Evolutionary conservation across 1,140 invertebrate species (phyloP), one percentile per base, ranked within the genome.

Genomic region (Tenebrio molitor): DNA sequence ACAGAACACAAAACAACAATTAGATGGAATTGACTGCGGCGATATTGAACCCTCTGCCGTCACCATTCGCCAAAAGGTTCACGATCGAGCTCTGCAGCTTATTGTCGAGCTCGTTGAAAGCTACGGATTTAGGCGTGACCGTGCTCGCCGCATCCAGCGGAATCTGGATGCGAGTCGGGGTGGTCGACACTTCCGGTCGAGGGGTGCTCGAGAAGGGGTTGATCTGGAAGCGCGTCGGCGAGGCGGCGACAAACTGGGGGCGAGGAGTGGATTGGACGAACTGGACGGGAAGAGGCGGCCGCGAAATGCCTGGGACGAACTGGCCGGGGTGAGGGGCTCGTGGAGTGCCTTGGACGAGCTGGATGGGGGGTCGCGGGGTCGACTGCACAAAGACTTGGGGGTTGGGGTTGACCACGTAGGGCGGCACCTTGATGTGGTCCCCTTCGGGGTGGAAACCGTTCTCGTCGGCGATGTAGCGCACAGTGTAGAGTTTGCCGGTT

Each of bases 381-480:
- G 36, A 39, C 2, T 42, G 23, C 16, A n/a, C 6, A 14, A 39
- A 1, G 12, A 19, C 33, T 2, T 7, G 17, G 29, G n/a, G 46
- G 33, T 69, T n/a, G n/a, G 36, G 10, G 75, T 76, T 77, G 19
- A 76, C 75, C 2, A 76, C 74, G 25, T 77, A 78, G 14, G 76
- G 76, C 15, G 77, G 77, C 63, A 78, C 77, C 36, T 69, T 74
- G 34, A 78, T 69, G 72, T 87, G 84, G 12, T 83, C 86, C 21
- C 87, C 85, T 63, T 84, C 79, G 10, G 88, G 83, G 73, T 83
- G 83, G 80, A 86, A 83, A 33, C 88, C 88, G 67, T 86, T 83
- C 74, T 89, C 87, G 75, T 88, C 86, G 7, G 88, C 88, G 19
- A 83, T 82, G 80, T 87, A 89, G 8, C 83, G 86, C 39, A 89